phyloP scores from a whole-genome alignment of 2,113 vertebrate species.

The Rhynchomys soricoides region DNA sequence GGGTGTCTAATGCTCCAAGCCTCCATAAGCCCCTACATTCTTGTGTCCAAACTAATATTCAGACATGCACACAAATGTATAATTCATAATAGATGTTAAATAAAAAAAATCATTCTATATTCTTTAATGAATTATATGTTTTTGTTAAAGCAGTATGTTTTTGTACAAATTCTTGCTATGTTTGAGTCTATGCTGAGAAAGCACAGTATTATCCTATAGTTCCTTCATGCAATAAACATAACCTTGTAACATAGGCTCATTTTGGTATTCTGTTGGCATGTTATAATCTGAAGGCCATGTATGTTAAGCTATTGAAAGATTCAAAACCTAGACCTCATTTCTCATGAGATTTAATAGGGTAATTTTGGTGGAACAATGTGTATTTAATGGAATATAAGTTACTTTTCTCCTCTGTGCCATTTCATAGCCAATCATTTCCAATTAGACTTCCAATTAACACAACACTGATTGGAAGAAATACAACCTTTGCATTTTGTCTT shows the following conservation, averaged over 20 bases:
- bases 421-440: background rate
- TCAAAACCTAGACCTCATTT: background rate
- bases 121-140: background rate
- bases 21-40: background rate
- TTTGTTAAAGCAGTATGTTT: background rate
- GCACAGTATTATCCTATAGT: background rate
- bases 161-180: background rate
- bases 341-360: no score
- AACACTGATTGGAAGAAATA: background rate
- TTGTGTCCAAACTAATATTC: background rate
- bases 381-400: background rate
- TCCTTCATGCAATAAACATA: background rate
- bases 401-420: background rate
- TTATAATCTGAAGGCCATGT: background rate
- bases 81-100: background rate
- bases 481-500: background rate
- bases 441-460: background rate
- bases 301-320: background rate
- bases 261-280: background rate
- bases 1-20: background rate
- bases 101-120: background rate
- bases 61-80: background rate
- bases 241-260: background rate
- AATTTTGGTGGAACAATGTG: background rate
- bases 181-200: background rate